phyloP scores from a whole-genome alignment of 2,888 invertebrate species.

The Drosophila basisetae region DNA sequence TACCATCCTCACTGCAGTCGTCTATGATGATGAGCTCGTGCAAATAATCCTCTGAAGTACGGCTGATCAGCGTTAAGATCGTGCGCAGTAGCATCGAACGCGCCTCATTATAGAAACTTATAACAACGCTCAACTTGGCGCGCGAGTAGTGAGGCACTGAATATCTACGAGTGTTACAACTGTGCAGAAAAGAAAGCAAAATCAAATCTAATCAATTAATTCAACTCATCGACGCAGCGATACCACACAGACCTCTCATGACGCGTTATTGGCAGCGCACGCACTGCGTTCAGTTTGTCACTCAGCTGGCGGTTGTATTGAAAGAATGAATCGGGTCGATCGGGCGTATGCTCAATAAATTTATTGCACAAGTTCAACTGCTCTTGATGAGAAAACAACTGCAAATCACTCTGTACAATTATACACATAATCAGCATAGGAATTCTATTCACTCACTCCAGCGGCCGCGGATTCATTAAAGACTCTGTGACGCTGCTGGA shows the following conservation, averaged over 20 bases:
- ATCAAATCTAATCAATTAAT: neutral
- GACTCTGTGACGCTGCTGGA: constrained; percentile 11
- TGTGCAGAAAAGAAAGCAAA: constrained; percentile 36
- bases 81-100: constrained; percentile 81
- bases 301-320: constrained; percentile 69
- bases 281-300: constrained; percentile 70
- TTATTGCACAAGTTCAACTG: neutral
- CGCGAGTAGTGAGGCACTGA: constrained; percentile 35
- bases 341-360: constrained; percentile 53
- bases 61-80: constrained; percentile 72
- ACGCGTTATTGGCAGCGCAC: constrained; percentile 78
- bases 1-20: constrained; percentile 81
- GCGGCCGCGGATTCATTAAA: neutral
- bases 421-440: neutral
- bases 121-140: constrained; percentile 77
- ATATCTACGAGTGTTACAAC: constrained; percentile 66
- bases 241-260: constrained; percentile 66
- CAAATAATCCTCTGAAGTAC: constrained; percentile 73
- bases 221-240: neutral
- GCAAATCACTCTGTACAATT: neutral
- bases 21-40: constrained; percentile 82
- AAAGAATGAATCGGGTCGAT: constrained; percentile 31
- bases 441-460: constrained; percentile 28
- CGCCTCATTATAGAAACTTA: constrained; percentile 82
- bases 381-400: constrained; percentile 5